Base-by-base conservation (phyloP, 1,140 invertebrate species). In the Anthonomus grandis region DNA sequence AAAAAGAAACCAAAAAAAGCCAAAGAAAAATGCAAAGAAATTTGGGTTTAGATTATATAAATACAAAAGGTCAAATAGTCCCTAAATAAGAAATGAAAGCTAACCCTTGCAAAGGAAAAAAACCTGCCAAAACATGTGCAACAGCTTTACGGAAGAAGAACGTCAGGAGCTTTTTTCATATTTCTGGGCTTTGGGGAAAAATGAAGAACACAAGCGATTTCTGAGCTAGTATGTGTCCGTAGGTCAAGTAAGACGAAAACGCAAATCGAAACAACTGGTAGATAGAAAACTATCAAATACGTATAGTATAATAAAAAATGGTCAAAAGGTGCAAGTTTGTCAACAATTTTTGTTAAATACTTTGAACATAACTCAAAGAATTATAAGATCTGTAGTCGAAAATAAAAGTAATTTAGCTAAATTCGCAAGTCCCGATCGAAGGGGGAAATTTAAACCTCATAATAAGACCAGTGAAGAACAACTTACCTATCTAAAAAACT, bases 291-390 rank as follows among this genome's bases (percentile, higher is more conserved):
- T 8, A 8, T 8, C 27, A 6, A 6, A 31, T 31, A 31, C 6
- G n/a, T 31, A 31, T n/a, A 8, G 6, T 31, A 31, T 31, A 31
- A 8, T 31, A 8, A 31, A 31, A 31, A n/a, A 31, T 8, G n/a
- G n/a, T 31, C 6, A 6, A 8, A 31, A n/a, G 27, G 27, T 31
- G 6, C 3, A 2, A 3, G 13, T 4, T 4, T 42, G 39, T 9
- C 39, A 42, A 18, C 39, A 42, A 42, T 42, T 42, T 42, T 18
- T 42, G 12, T 18, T 42, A 18, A 18, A 21, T 42, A 42, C 39
- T 42, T 42, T 39, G 12, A 39, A 18, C 17, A 39, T 18, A 13
- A 17, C 39, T 42, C 39, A 42, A 21, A 12, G 39, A 13, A 42
- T 18, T 12, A 15, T 42, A 4, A 12, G 39, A 42, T 18, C 39